Conservation (phyloP, 2,113 vertebrate genomes). For the Pseudolaguvia tuberculata region DNA sequence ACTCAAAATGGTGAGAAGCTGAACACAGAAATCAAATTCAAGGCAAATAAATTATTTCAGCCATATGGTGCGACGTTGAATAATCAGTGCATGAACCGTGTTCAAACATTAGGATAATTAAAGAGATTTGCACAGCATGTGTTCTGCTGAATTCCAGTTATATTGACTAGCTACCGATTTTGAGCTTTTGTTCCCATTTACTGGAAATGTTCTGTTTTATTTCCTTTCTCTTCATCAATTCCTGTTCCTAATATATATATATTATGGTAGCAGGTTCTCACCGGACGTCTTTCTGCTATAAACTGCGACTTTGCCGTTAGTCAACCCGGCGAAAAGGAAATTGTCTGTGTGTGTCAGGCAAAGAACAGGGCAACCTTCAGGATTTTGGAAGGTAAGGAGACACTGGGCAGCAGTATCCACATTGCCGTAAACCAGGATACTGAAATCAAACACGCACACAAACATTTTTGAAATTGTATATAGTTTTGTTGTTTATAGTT, state of each 20-base stretch:
- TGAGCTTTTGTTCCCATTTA: neutral
- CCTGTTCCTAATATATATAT: neutral
- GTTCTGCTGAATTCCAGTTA: neutral
- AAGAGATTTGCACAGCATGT: conserved; percentile 19
- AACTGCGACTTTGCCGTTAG: conserved; percentile 72
- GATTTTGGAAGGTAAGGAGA: conserved; percentile 67
- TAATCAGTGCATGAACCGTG: conserved; percentile 3
- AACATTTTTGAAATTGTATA: neutral
- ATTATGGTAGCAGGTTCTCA: conserved; percentile 50
- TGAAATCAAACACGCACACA: conserved; percentile 46
- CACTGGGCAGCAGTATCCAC: conserved; percentile 77
- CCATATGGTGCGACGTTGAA: neutral
- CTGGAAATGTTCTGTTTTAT: neutral
- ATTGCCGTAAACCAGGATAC: conserved; percentile 72
- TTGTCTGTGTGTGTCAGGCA: conserved; percentile 66
- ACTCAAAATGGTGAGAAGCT: neutral
- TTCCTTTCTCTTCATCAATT: neutral
- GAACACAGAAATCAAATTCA: conserved; percentile 9
- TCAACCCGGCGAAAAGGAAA: conserved; percentile 73
- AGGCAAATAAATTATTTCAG: conserved; percentile 23
- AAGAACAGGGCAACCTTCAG: conserved; percentile 68
- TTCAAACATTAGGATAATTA: conserved; percentile 17
- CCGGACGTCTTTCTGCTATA: conserved; percentile 70
- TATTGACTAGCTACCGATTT: conserved; percentile 5
- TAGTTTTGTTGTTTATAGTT: neutral